Conservation (phyloP, 1,140 invertebrate species). For the Bursaphelenchus mucronatus region DNA sequence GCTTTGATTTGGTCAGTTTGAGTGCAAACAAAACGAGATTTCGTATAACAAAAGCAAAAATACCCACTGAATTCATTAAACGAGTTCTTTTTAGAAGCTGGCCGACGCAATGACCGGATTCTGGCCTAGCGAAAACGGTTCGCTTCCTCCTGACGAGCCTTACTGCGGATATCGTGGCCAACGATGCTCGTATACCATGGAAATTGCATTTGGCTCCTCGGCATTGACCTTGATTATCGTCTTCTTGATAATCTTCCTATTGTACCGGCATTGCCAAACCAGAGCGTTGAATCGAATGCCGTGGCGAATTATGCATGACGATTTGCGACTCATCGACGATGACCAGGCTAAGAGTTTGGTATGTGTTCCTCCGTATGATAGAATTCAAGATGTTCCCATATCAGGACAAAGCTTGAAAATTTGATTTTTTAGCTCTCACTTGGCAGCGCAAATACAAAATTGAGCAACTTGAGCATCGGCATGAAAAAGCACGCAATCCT, state of each 20-base stretch:
- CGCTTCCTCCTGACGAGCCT: slow-evolving; percentile 55
- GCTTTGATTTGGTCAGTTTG: slow-evolving; percentile 51
- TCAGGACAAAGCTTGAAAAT: not conserved
- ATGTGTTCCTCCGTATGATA: not conserved
- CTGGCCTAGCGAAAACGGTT: slow-evolving; percentile 55
- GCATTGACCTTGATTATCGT: slow-evolving; percentile 45
- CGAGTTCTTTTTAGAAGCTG: slow-evolving; percentile 45
- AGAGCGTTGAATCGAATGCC: slow-evolving; percentile 57
- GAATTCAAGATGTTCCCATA: not conserved
- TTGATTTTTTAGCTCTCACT: slow-evolving; percentile 50
- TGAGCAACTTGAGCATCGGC: slow-evolving; percentile 50
- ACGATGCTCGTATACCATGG: slow-evolving; percentile 51
- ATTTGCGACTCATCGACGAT: slow-evolving; percentile 57
- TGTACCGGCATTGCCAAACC: slow-evolving; percentile 49
- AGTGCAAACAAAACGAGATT: slow-evolving; percentile 3
- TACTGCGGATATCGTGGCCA: slow-evolving; percentile 51
- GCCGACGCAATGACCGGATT: slow-evolving; percentile 57
- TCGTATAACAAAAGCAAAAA: too few species aligned
- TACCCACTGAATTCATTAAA: slow-evolving; percentile 16
- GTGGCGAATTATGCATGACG: slow-evolving; percentile 56
- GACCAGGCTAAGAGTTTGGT: slow-evolving; percentile 56
- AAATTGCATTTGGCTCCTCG: slow-evolving; percentile 45
- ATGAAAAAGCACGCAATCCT: slow-evolving; percentile 55
- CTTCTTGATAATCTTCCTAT: slow-evolving; percentile 31
- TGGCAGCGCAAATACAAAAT: slow-evolving; percentile 55